Evolutionary conservation across 1,140 invertebrate species (phyloP).

Genomic region (Phymastichus coffea): DNA sequence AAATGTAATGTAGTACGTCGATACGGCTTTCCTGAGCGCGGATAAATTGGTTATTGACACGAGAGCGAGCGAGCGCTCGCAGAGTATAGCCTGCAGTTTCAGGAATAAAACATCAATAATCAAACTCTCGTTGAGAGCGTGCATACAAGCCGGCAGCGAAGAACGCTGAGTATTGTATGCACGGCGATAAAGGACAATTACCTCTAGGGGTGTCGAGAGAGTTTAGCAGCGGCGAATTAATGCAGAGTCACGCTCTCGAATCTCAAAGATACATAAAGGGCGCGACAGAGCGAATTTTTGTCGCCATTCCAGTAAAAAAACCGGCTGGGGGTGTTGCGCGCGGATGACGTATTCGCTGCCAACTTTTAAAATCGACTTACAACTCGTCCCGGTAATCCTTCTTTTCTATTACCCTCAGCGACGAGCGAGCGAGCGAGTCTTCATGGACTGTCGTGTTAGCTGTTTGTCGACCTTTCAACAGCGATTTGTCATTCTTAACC

Average conservation of each 20-base stretch:
- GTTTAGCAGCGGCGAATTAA: slow-evolving; percentile 14
- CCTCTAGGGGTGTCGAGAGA: slow-evolving; percentile 7
- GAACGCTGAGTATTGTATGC: no score
- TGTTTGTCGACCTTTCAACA: no score
- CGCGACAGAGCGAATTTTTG: neutral
- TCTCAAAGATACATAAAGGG: slow-evolving; percentile 23
- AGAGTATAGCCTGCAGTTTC: no score
- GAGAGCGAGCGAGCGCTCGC: no score
- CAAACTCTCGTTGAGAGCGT: neutral
- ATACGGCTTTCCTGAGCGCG: neutral
- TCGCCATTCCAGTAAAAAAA: no score
- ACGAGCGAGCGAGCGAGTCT: no score
- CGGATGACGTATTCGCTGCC: neutral
- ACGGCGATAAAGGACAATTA: slow-evolving; percentile 16
- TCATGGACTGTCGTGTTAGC: no score
- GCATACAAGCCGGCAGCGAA: neutral
- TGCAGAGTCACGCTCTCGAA: slow-evolving; percentile 27
- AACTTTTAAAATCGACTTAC: slow-evolving; percentile 19
- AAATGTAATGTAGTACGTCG: slow-evolving; percentile 16
- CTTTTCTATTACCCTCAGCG: no score
- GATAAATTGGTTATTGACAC: slow-evolving; percentile 11
- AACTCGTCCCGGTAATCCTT: no score
- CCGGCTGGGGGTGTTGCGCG: neutral
- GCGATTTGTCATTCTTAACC: slow-evolving; percentile 10
- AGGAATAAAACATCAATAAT: slow-evolving; percentile 16